Evolutionary conservation across 2,113 vertebrate species (phyloP).

Genomic region (Scophthalmus maximus): DNA sequence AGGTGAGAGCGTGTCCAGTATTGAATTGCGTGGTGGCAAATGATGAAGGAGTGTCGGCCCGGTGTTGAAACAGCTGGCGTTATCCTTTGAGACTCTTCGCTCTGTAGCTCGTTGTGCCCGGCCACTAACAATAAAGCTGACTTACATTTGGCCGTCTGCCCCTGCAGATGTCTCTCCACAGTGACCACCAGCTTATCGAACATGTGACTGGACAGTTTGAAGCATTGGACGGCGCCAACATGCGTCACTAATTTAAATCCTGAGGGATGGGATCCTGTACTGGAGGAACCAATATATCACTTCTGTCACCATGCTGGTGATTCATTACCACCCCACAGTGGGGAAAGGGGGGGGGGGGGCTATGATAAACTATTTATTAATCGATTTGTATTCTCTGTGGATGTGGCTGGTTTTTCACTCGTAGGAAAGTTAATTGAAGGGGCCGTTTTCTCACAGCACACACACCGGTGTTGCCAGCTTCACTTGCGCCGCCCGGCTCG

Average conservation of each 20-base stretch:
- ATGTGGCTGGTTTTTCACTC: slow-evolving; percentile 27
- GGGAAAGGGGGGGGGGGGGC: slow-evolving; percentile 27
- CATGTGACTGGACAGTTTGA: slow-evolving; percentile 24
- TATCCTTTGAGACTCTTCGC: slow-evolving; percentile 12
- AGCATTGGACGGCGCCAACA: slow-evolving; percentile 19
- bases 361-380: slow-evolving; percentile 71
- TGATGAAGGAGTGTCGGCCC: slow-evolving; percentile 20
- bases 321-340: slow-evolving; percentile 62
- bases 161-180: slow-evolving; percentile 6
- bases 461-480: slow-evolving; percentile 26
- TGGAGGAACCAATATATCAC: slow-evolving; percentile 66
- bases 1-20: neutral
- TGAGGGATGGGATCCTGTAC: slow-evolving; percentile 29
- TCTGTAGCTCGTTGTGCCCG: neutral
- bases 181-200: slow-evolving; percentile 1
- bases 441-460: slow-evolving; percentile 33
- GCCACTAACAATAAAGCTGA: slow-evolving; percentile 21
- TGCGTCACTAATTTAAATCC: slow-evolving; percentile 34
- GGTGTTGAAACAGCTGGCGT: slow-evolving; percentile 34
- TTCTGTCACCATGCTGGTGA: slow-evolving; percentile 59
- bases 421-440: slow-evolving; percentile 67
- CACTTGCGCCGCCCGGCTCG: neutral
- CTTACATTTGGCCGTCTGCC: slow-evolving; percentile 24
- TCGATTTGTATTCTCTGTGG: slow-evolving; percentile 50
- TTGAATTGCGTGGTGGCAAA: neutral